Conservation (phyloP, 1,140 invertebrate genomes). For the Sogatella furcifera region DNA sequence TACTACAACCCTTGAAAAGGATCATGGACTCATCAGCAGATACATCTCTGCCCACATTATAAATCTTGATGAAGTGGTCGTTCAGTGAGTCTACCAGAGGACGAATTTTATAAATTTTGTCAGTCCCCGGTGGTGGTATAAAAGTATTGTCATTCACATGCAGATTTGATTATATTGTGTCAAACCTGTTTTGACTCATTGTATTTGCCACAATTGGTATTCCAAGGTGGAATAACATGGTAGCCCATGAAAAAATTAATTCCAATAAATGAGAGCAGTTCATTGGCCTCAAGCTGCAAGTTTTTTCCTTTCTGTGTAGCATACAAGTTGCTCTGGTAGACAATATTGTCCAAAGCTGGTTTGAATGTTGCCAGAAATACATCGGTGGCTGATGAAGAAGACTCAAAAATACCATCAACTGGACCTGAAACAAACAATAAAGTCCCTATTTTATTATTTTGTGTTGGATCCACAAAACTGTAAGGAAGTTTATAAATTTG, state of each 20-base stretch:
- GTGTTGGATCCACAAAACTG: too few relatives aligned
- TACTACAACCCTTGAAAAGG: conserved; percentile 13
- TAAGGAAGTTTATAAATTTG: too few relatives aligned
- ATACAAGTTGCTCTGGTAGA: conserved; percentile 28
- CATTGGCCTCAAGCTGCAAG: conserved; percentile 26
- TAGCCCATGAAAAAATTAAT: conserved; percentile 28
- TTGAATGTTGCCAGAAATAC: too few relatives aligned
- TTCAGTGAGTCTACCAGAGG: conserved; percentile 5
- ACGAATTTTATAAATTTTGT: conserved; percentile 7
- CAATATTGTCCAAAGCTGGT: conserved; percentile 23
- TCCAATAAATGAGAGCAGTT: conserved; percentile 27
- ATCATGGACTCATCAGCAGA: conserved; percentile 18
- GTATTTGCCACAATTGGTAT: conserved; percentile 1
- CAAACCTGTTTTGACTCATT: conserved; percentile 7
- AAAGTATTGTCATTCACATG: conserved; percentile 5
- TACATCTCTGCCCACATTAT: conserved; percentile 10
- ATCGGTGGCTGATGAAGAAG: too few relatives aligned
- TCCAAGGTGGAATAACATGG: neutral
- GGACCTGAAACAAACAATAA: too few relatives aligned
- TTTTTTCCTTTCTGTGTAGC: conserved; percentile 27
- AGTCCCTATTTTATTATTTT: too few relatives aligned
- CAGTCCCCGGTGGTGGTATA: neutral
- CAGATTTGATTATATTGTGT: conserved; percentile 7
- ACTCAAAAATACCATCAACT: too few relatives aligned
- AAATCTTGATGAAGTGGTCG: conserved; percentile 2